Evolutionary conservation across 2,797 vertebrate species (phyloP).

Genomic region (Atherinosoma microstoma): DNA sequence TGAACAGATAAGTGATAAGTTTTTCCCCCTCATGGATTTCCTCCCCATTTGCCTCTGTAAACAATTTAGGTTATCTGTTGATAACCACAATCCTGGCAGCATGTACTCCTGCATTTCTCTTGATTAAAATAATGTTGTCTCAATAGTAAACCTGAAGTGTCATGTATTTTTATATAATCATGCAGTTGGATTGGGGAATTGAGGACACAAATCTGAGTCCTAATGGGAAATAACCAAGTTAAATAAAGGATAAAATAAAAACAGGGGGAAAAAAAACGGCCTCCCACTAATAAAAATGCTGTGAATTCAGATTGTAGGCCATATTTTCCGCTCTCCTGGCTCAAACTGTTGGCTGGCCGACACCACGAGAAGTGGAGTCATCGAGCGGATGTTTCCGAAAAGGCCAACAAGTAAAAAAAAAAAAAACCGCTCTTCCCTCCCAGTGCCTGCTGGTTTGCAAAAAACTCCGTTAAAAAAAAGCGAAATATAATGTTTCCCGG

Average conservation of each 20-base stretch:
- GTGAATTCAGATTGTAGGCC: constrained; percentile 40
- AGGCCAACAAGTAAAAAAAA: constrained; percentile 57
- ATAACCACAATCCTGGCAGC: constrained; percentile 2
- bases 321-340: constrained; percentile 72
- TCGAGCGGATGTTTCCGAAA: constrained; percentile 80
- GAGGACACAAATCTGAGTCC: neutral
- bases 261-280: neutral
- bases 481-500: rapidly evolving
- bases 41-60: neutral
- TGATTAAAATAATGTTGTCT: neutral
- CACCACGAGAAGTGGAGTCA: constrained; percentile 82
- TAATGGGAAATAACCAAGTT: constrained; percentile 12
- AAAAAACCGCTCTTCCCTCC: too few species aligned
- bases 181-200: too few species aligned
- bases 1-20: neutral
- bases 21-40: neutral
- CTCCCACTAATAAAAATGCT: constrained; percentile 29
- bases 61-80: constrained; percentile 4
- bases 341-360: constrained; percentile 57
- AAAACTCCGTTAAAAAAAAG: neutral
- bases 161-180: neutral
- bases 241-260: constrained; percentile 33
- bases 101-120: neutral
- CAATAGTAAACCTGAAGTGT: neutral
- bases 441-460: constrained; percentile 22